Percentiles rank a stretch among this genome's conserved stretches.
phyloP scores from a whole-genome alignment of 2,113 vertebrate species.

The Tragelaphus strepsiceros region DNA sequence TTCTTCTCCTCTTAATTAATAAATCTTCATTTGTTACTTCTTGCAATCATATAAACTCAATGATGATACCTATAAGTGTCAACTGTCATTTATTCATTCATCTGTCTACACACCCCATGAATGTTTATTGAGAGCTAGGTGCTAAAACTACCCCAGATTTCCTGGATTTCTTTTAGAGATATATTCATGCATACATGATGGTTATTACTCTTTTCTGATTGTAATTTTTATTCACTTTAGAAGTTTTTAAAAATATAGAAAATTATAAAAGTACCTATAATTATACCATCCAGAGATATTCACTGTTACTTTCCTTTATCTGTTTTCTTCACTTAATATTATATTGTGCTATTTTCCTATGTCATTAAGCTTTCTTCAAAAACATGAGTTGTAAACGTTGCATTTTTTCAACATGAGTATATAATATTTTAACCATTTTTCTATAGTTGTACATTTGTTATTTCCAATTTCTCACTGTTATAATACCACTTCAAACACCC shows the following conservation, averaged over 20 bases:
- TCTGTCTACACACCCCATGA: not conserved
- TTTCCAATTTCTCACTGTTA: slow-evolving; percentile 31
- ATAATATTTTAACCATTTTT: slow-evolving; percentile 32
- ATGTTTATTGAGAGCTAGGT: slow-evolving; percentile 35
- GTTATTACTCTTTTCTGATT: slow-evolving; percentile 20
- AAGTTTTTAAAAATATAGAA: slow-evolving; percentile 6
- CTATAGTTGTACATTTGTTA: not conserved
- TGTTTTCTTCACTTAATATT: slow-evolving; percentile 26
- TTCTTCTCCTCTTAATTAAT: slow-evolving; percentile 32
- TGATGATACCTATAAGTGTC: not conserved
- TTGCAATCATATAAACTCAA: not conserved
- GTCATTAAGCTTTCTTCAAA: slow-evolving; percentile 32
- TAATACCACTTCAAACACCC: slow-evolving; percentile 5
- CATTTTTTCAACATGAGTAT: slow-evolving; percentile 24
- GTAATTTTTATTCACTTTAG: slow-evolving; percentile 31
- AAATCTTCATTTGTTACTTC: slow-evolving; percentile 23
- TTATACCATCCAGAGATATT: not conserved
- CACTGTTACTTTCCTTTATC: not conserved
- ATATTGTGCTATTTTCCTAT: not conserved
- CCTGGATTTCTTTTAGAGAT: slow-evolving; percentile 35
- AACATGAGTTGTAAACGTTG: not conserved
- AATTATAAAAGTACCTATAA: slow-evolving; percentile 22
- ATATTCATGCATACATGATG: not conserved
- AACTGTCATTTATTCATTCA: not conserved
- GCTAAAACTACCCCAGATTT: slow-evolving; percentile 33